Base-by-base conservation (phyloP, 2,888 invertebrate species). In the Synergus japonicus region DNA sequence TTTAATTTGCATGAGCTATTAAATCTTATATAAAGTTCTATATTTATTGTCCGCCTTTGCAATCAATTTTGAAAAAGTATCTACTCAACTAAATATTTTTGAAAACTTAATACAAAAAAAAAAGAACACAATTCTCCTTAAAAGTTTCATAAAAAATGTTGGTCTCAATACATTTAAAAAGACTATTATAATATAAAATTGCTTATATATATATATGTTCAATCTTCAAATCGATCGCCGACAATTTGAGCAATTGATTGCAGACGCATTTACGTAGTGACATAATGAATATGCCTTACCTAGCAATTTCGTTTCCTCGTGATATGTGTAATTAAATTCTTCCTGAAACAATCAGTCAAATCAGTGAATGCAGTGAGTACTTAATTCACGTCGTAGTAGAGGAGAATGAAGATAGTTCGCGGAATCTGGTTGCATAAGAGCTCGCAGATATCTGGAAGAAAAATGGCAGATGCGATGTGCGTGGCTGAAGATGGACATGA, bases 401-500 rank as follows among this genome's bases (percentile, higher is more conserved):
- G 66, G 49, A 12, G 12, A 66, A 10, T 63, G 13, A 63, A 5
- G 22, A 22, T 12, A 63, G 29, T 63, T 63, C 29, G 12, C 8
- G 5, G 63, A 63, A 63, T 63, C 29, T 22, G 22, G 41, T 73
- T 73, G 49, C 37, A 73, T 54, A 73, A 49, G 69, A 73, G 41
- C 9, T 73, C 9, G 37, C 37, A 54, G 73, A 37, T 73, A 49
- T 29, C 37, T 54, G n/a, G n/a, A 37, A 12, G 37, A 54, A 73
- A 73, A 58, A 54, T 73, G 54, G 54, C n/a, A 37, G n/a, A 54
- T 41, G 73, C 76, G 18, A 64, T 44, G 46, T 44, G 64, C 37
- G 49, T 54, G 41, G 15, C 54, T 79, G 44, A 58, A 76, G 43
- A 60, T 78, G 46, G 76, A 64, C 78, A 65, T 67, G 80, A 80